A percentile compares a stretch with the other conserved stretches of the same genome.
Evolutionary conservation across 2,113 vertebrate species (phyloP).

Genomic region (Willisornis vidua): DNA sequence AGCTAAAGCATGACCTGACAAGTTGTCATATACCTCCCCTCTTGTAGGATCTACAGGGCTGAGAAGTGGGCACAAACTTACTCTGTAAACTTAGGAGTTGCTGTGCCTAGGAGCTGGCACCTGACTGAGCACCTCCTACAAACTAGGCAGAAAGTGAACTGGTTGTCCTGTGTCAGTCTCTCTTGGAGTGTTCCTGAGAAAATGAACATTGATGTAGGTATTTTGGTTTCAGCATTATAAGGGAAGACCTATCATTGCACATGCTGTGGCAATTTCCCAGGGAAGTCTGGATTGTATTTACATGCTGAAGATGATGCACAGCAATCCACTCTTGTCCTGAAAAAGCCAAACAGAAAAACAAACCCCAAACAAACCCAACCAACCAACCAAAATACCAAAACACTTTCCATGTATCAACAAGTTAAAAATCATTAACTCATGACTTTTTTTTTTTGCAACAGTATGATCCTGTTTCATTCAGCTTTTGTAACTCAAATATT

Average conservation of each 20-base stretch:
- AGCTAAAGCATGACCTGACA: neutral
- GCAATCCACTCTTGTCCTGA: neutral
- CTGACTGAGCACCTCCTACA: neutral
- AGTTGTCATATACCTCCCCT: accelerated
- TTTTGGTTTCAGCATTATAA: neutral
- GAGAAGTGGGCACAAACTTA: neutral
- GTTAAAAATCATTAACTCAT: neutral
- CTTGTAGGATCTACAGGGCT: neutral
- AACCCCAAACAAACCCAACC: neutral
- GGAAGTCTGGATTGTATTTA: neutral
- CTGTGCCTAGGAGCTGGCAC: neutral
- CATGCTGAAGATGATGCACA: neutral
- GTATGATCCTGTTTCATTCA: neutral
- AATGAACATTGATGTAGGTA: neutral
- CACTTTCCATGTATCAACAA: neutral
- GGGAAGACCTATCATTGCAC: neutral
- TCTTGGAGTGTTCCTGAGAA: neutral
- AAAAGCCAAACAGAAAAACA: neutral
- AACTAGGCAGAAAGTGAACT: neutral
- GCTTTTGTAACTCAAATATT: neutral
- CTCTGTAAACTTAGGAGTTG: neutral
- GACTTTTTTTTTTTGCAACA: neutral
- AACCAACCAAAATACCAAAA: neutral
- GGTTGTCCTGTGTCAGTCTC: neutral
- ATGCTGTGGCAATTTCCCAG: neutral